Percentiles rank a stretch among this genome's conserved stretches.
Evolutionary conservation across 2,888 invertebrate genomes (phyloP).

Genomic region (Andrena flavipes): DNA sequence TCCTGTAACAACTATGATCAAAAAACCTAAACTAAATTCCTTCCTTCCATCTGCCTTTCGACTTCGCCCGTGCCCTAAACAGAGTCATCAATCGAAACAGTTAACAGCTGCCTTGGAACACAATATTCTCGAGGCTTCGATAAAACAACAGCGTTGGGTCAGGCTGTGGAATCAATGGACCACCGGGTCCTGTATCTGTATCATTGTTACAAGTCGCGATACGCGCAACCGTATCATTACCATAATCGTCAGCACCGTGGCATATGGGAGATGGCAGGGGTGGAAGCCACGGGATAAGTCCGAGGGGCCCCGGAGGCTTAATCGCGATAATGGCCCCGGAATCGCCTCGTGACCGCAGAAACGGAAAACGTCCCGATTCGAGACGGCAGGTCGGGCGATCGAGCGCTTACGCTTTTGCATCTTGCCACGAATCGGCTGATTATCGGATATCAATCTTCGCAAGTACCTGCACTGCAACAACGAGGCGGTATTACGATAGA

Average conservation of each 20-base stretch:
- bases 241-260: slow-evolving; percentile 79
- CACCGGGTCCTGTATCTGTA: slow-evolving; percentile 74
- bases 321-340: slow-evolving; percentile 83
- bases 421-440: slow-evolving; percentile 50
- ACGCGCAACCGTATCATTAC: slow-evolving; percentile 82
- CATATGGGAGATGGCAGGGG: slow-evolving; percentile 74
- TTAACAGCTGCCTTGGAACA: not conserved
- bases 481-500: slow-evolving; percentile 52
- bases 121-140: slow-evolving; percentile 6
- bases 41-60: too few species aligned
- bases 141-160: not conserved
- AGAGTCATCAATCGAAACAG: slow-evolving; percentile 4
- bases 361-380: slow-evolving; percentile 76
- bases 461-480: slow-evolving; percentile 37
- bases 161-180: slow-evolving; percentile 38
- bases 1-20: too few species aligned
- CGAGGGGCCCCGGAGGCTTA: slow-evolving; percentile 76
- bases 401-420: slow-evolving; percentile 59
- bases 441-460: slow-evolving; percentile 45
- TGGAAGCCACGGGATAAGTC: slow-evolving; percentile 55
- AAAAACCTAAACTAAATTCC: too few species aligned
- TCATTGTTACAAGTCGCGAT: slow-evolving; percentile 81
- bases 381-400: slow-evolving; percentile 58
- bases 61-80: not conserved
- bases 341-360: slow-evolving; percentile 83